Base-by-base conservation (phyloP, 2,888 invertebrate species). In the Resseliella maxima region DNA sequence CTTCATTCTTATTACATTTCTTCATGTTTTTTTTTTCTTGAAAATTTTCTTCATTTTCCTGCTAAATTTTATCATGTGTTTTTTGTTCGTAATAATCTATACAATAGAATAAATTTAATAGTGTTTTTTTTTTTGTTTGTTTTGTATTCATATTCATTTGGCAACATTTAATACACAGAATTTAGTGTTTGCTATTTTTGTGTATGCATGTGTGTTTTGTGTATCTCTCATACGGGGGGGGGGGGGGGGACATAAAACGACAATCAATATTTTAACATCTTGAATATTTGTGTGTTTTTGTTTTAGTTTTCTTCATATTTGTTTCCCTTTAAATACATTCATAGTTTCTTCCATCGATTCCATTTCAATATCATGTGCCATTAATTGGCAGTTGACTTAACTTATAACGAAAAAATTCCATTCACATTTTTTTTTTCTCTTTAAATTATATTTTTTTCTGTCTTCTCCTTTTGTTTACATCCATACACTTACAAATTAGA, bases 181-280 rank as follows among this genome's bases (percentile, higher is more conserved):
- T 72, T 64, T 27, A 5, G 3, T 59, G 24, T 59, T 18, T 50
- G 50, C 21, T 50, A 50, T 15, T 72, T 35, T 15, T 72, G 10
- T 72, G 31, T 72, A 15, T 72, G 72, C 6, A 72, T 72, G 36
- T 31, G 72, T 31, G 38, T 38, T 38, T 83, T 83, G 31, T 83
- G 21, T 38, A 38, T 38, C 41, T 83, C 38, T 83, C 38, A 38
- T 83, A 83, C 35, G 72, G 31, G 38, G n/a, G n/a, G n/a, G n/a
- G n/a, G n/a, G n/a, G n/a, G n/a, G n/a, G 64, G 38, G 83, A 83
- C 83, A 83, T 83, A 83, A 83, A 83, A 83, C 41, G 83, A 83
- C 83, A 83, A 83, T 38, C 36, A 83, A 38, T 83, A 83, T 72
- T 72, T 72, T 72, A 72, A 72, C 72, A 72, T 72, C 15, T 59